A percentile compares a stretch with the other conserved stretches of the same genome.
Conservation (phyloP, 2,888 invertebrate genomes). For the Chorisops tibialis region DNA sequence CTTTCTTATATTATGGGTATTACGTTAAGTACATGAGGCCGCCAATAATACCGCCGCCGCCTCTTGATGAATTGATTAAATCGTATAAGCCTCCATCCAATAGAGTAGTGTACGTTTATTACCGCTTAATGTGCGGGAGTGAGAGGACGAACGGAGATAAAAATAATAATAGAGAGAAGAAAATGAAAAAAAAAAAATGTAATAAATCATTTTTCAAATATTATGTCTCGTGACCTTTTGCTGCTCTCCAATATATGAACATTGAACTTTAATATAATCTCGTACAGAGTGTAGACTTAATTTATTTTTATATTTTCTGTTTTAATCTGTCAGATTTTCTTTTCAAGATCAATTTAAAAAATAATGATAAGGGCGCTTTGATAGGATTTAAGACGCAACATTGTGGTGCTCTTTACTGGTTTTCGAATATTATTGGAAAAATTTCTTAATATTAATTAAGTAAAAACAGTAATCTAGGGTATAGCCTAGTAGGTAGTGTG, state of each 20-base stretch:
- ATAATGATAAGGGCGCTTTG: background rate
- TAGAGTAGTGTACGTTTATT: background rate
- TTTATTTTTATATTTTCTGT: background rate
- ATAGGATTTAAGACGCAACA: no score
- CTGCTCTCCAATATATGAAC: conserved; percentile 11
- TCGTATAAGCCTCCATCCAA: conserved; percentile 22
- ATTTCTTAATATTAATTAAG: no score
- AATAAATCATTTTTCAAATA: conserved; percentile 19
- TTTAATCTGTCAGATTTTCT: background rate
- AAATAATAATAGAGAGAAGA: background rate
- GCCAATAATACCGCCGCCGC: conserved; percentile 8
- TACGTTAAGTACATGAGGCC: conserved; percentile 15
- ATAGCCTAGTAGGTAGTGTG: no score
- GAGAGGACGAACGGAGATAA: background rate
- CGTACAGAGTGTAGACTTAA: conserved; percentile 15
- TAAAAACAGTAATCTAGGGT: no score
- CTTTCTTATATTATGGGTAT: conserved; percentile 2
- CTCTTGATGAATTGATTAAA: conserved; percentile 20
- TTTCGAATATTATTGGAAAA: no score
- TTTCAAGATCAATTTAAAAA: conserved; percentile 4
- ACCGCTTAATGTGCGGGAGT: background rate
- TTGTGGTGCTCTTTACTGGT: no score
- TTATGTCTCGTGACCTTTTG: conserved; percentile 15
- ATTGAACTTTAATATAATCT: conserved; percentile 18
- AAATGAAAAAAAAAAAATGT: background rate